Evolutionary conservation across 1,140 invertebrate genomes (phyloP).

Genomic region (Drosophila bipectinata): DNA sequence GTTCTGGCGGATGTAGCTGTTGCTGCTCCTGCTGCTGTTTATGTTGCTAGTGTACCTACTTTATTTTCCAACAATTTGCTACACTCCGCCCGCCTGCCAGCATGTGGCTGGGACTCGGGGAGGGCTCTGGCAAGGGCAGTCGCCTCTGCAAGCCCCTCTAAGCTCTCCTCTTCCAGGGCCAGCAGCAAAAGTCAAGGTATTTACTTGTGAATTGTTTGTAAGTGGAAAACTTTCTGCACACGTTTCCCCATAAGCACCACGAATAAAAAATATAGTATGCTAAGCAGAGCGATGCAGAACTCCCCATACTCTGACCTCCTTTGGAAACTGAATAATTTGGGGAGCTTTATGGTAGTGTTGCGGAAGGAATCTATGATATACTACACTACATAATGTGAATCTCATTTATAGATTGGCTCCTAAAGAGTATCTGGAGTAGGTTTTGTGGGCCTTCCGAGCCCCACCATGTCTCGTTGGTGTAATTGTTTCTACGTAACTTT

Average conservation of each 20-base stretch:
- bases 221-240: slow-evolving; percentile 76
- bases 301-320: slow-evolving; percentile 33
- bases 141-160: slow-evolving; percentile 3
- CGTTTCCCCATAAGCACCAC: slow-evolving; percentile 60
- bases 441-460: not conserved
- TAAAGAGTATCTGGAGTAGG: not conserved
- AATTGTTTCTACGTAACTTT: slow-evolving; percentile 39
- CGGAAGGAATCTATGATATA: no score
- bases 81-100: slow-evolving; percentile 4
- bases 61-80: slow-evolving; percentile 72
- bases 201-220: slow-evolving; percentile 68
- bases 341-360: not conserved
- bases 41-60: slow-evolving; percentile 41
- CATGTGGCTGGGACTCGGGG: slow-evolving; percentile 5
- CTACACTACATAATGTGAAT: no score
- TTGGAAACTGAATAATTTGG: not conserved
- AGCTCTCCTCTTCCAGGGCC: slow-evolving; percentile 21
- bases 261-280: slow-evolving; percentile 30
- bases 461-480: slow-evolving; percentile 5
- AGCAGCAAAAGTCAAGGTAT: slow-evolving; percentile 72
- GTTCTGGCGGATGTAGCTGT: slow-evolving; percentile 39
- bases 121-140: slow-evolving; percentile 52
- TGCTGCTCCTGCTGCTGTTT: slow-evolving; percentile 32
- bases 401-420: no score
- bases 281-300: slow-evolving; percentile 16